Conservation (phyloP, 2,888 invertebrate species). For the Troglohyphantes excavatus region DNA sequence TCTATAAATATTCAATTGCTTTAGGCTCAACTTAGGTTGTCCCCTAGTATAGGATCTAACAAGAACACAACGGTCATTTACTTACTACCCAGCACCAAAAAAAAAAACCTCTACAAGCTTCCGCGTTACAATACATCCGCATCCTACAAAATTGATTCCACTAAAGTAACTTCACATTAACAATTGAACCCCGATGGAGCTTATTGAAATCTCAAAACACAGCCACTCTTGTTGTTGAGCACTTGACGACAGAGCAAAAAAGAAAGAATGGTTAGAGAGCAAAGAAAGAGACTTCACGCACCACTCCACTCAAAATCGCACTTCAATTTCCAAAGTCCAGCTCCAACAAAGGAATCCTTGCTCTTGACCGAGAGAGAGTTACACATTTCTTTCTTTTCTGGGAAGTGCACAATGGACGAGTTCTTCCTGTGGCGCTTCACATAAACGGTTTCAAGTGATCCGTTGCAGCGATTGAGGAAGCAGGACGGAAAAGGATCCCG, state of each 20-base stretch:
- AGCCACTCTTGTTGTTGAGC: not conserved
- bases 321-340: slow-evolving; percentile 8
- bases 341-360: slow-evolving; percentile 10
- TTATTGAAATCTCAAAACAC: not conserved
- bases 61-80: too few relatives aligned
- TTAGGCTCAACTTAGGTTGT: too few relatives aligned
- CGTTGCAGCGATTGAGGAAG: not conserved
- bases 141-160: not conserved
- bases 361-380: not conserved
- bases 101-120: not conserved
- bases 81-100: too few relatives aligned
- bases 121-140: not conserved
- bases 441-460: slow-evolving; percentile 12
- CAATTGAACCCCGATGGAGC: not conserved
- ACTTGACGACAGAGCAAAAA: not conserved
- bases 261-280: not conserved
- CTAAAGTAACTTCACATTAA: not conserved
- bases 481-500: not conserved
- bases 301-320: slow-evolving; percentile 20
- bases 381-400: not conserved
- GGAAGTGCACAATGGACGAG: not conserved
- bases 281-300: not conserved
- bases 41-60: too few relatives aligned
- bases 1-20: too few relatives aligned
- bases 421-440: slow-evolving; percentile 6